Evolutionary conservation across 2,797 vertebrate species (phyloP), one percentile per base, ranked within the genome.

Genomic region (Chaetodon trifasciatus): DNA sequence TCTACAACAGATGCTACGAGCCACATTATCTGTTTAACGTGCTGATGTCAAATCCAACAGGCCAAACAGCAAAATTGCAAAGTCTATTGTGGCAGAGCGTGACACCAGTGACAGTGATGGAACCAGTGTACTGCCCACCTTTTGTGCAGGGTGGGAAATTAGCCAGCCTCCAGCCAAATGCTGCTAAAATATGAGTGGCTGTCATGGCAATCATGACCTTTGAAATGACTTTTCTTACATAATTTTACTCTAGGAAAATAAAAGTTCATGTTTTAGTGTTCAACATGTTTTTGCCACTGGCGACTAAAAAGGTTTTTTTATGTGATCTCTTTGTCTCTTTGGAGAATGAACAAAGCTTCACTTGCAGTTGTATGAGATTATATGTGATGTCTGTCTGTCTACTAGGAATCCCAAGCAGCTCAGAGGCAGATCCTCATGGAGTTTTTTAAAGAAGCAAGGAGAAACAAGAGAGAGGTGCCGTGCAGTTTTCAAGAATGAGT

Each of bases 341-440:
- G n/a, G 12, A 23, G 24, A 32, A 76, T 46, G 32, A 52, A n/a
- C 17, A 46, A 37, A 24, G 52, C 39, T 79, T 67, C 13, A 17
- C 35, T 62, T 57, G 5, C 70, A 70, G 64, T 71, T 56, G 8
- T 81, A n/a, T 63, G 60, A 68, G 16, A 61, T 74, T 49, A 21
- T 73, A 39, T 49, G 21, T 44, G 35, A 24, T 88, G 42, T 91
- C 7, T 81, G 37, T 84, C 40, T 78, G 57, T 83, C 76, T 35
- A 37, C 16, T 78, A 99, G 98, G 98, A 99, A 91, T 99, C 98
- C 19, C 97, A 99, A 91, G 98, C 97, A 91, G 98, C 98, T 77
- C 98, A 99, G 50, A 93, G 98, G 82, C 98, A 99, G 90, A 99
- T 99, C 89, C 96, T 99, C 77, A 98, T 98, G 97, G 98, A 99